A percentile compares a stretch with the other conserved stretches of the same genome.
phyloP scores from a whole-genome alignment of 2,113 vertebrate genomes.

The Lagopus muta region DNA sequence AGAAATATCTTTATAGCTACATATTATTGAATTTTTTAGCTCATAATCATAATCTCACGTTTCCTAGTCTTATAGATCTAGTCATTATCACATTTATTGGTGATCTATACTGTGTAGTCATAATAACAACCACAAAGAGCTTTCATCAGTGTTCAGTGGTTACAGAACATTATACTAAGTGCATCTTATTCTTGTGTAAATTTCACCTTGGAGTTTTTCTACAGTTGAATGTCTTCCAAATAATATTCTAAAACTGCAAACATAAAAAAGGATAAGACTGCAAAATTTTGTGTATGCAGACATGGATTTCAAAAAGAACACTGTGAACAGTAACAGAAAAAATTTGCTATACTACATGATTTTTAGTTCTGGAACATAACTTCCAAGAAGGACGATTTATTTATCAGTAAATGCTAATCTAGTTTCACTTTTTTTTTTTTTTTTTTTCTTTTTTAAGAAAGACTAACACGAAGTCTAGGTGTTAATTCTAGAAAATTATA shows the following conservation, averaged over 20 bases:
- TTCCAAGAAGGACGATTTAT: not conserved
- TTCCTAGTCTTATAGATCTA: not conserved
- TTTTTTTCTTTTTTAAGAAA: too few species aligned
- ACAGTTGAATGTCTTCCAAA: not conserved
- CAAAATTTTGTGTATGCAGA: not conserved
- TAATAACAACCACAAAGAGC: not conserved
- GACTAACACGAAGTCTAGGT: not conserved
- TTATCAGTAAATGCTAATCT: not conserved
- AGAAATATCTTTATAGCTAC: not conserved
- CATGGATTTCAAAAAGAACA: not conserved
- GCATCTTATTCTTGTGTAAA: not conserved
- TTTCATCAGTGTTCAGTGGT: not conserved
- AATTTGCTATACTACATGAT: not conserved
- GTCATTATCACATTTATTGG: not conserved
- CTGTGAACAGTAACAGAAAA: not conserved
- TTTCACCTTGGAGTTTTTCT: not conserved
- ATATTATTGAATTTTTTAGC: not conserved
- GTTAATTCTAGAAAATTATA: not conserved
- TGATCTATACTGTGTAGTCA: not conserved
- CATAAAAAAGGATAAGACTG: not conserved
- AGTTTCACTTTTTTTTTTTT: not conserved
- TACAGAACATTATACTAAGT: not conserved
- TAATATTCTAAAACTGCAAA: not conserved
- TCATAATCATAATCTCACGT: not conserved
- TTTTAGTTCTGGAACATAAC: not conserved